Evolutionary conservation across 2,888 invertebrate genomes (phyloP).

Genomic region (Andrena hattorfiana): DNA sequence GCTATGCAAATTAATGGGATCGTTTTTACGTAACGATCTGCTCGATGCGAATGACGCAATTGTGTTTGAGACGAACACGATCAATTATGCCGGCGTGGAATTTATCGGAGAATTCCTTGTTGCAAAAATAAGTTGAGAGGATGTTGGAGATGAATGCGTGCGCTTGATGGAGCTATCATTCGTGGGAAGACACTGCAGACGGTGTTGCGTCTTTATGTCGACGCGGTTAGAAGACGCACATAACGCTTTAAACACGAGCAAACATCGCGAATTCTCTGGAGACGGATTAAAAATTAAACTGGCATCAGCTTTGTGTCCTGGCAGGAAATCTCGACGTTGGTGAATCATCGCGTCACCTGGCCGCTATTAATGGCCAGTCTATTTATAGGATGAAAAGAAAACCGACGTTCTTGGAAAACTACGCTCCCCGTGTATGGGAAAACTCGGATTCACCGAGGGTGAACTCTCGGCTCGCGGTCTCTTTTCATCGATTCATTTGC

Average conservation of each 20-base stretch:
- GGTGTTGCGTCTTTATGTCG: no score
- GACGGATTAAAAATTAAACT: conserved; percentile 30
- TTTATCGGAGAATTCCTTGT: not conserved
- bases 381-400: conserved; percentile 75
- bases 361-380: conserved; percentile 68
- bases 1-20: not conserved
- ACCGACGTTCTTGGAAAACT: conserved; percentile 62
- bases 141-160: not conserved
- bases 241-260: not conserved
- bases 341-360: conserved; percentile 78
- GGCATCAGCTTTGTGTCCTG: conserved; percentile 47
- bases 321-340: conserved; percentile 46
- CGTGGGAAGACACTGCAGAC: no score
- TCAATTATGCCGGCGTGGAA: not conserved
- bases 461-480: not conserved
- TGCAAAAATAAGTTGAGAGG: not conserved
- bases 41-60: not conserved
- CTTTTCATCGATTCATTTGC: not conserved
- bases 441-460: conserved; percentile 9
- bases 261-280: not conserved
- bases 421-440: conserved; percentile 40
- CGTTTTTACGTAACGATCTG: conserved; percentile 24
- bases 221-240: not conserved
- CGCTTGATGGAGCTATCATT: no score
- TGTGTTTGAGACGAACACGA: not conserved